Base-by-base conservation (phyloP, 2,888 invertebrate species). In the Dexiosoma caninum region DNA sequence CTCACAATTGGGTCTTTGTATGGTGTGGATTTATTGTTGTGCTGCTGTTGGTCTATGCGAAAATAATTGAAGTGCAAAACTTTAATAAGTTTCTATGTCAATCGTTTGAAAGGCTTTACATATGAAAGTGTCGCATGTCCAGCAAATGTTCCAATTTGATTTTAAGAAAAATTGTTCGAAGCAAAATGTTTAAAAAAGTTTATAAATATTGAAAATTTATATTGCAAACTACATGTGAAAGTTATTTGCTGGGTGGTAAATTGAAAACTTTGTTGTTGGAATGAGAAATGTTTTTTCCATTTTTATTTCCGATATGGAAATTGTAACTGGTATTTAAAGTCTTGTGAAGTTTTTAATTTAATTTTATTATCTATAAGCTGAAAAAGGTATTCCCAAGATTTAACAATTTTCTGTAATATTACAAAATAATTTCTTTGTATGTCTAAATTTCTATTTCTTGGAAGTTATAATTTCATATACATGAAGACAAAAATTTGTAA, bases 31-130 rank as follows among this genome's bases (percentile, higher is more conserved):
- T 59, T 16, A 12, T 42, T 59, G 14, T 23, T 49, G 30, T 62
- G 53, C 14, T 60, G 40, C 23, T 70, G 70, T 30, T 78, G 64
- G 46, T 57, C 71, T 69, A 69, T 74, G 60, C 46, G 62, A 78
- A 78, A 69, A 74, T 67, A 78, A 74, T 74, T 64, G 62, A 79
- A 62, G 69, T 69, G 74, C 72, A 67, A 69, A 74, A 69, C 57
- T 62, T 79, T 79, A 79, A 69, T 79, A 74, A 74, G 74, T 79
- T 74, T 74, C 57, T 79, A 74, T 79, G 78, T 79, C 69, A 79
- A 69, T 74, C 78, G 62, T 19, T 69, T 69, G 27, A 53, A 16
- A 16, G 10, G 32, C 30, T 44, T 14, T 69, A 35, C 10, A 14
- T 55, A n/a, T n/a, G n/a, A n/a, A 44, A 32, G 12, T 60, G 10